Conservation (phyloP, 2,888 invertebrate genomes). For the Rhyacophila evoluta region DNA sequence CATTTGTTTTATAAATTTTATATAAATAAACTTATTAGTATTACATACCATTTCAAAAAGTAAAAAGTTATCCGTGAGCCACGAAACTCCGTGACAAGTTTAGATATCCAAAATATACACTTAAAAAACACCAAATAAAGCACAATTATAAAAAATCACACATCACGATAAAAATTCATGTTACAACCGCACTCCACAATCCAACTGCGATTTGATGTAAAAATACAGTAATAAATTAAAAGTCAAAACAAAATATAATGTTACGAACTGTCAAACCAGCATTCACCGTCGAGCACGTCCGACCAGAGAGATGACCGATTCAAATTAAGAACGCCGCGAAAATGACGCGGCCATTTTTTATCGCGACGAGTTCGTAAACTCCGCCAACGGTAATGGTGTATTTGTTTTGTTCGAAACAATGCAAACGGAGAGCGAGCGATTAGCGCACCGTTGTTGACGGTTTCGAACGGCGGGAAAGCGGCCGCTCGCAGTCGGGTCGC, state of each 20-base stretch:
- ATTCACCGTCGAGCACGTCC: neutral
- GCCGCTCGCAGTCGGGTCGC: conserved; percentile 12
- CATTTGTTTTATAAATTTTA: too few relatives aligned
- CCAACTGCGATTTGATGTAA: neutral
- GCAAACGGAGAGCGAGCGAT: neutral
- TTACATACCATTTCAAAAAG: conserved; percentile 13
- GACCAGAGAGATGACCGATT: neutral
- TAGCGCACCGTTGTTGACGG: neutral
- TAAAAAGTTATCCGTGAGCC: neutral
- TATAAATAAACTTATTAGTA: too few relatives aligned
- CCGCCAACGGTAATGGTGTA: conserved; percentile 5
- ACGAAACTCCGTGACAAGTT: neutral
- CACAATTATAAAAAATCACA: neutral
- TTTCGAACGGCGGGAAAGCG: neutral
- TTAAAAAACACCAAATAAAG: neutral
- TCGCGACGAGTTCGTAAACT: neutral
- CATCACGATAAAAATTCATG: neutral
- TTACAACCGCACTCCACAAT: neutral
- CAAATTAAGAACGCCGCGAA: conserved; percentile 14
- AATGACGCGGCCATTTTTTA: neutral
- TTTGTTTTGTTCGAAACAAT: neutral
- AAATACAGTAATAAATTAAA: too few relatives aligned
- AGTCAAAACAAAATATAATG: neutral
- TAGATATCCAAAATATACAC: neutral
- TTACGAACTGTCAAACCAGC: neutral